A percentile compares a stretch with the other conserved stretches of the same genome.
phyloP scores from a whole-genome alignment of 2,888 invertebrate genomes.

The Caenorhabditis afra region DNA sequence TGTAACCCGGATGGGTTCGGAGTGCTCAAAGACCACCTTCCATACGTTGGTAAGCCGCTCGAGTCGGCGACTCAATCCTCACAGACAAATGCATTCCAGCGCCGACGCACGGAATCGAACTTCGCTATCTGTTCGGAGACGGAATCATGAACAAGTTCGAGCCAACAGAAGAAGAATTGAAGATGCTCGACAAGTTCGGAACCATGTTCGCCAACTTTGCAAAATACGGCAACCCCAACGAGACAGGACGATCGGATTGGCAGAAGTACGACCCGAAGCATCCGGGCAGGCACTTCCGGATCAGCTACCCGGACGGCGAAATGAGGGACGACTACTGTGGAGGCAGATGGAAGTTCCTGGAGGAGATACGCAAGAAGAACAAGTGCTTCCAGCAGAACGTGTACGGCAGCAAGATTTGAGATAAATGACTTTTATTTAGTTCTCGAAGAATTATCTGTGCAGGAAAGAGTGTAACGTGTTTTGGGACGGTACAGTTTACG shows the following conservation, averaged over 20 bases:
- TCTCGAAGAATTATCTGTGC: not conserved
- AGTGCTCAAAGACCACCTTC: conserved; percentile 15
- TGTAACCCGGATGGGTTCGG: conserved; percentile 64
- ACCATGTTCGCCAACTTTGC: conserved; percentile 66
- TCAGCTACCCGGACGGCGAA: conserved; percentile 24
- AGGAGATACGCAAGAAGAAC: conserved; percentile 35
- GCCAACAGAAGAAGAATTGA: conserved; percentile 64
- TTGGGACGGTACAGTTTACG: conserved; percentile 34
- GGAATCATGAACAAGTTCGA: conserved; percentile 68
- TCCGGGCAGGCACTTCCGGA: conserved; percentile 43
- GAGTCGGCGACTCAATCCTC: no score
- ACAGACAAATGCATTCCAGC: no score
- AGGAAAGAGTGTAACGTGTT: not conserved
- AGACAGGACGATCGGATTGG: conserved; percentile 19
- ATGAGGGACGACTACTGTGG: conserved; percentile 43
- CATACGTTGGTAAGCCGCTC: conserved; percentile 25
- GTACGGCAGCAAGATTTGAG: conserved; percentile 21
- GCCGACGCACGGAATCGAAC: conserved; percentile 67
- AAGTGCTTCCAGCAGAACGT: conserved; percentile 31
- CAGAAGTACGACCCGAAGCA: conserved; percentile 25
- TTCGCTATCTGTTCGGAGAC: conserved; percentile 71
- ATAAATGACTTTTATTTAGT: not conserved
- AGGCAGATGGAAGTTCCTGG: conserved; percentile 38
- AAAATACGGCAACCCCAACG: conserved; percentile 63
- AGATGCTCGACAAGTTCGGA: conserved; percentile 64